phyloP scores from a whole-genome alignment of 2,888 invertebrate species.

The Drosophila recens region DNA sequence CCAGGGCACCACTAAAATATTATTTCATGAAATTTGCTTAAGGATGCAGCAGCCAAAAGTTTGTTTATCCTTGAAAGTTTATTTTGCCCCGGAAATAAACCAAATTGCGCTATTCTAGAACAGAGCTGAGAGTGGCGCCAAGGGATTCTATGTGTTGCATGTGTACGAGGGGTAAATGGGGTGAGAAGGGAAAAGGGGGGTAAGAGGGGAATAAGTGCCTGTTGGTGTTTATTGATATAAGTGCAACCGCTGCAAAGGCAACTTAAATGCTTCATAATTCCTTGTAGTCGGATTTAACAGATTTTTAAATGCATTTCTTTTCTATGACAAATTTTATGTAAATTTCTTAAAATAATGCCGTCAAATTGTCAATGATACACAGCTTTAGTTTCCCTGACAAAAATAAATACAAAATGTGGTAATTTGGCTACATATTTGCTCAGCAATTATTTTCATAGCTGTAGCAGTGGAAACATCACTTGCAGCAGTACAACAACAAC shows the following conservation, averaged over 20 bases:
- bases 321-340: slow-evolving; percentile 7
- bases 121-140: slow-evolving; percentile 31
- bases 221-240: slow-evolving; percentile 48
- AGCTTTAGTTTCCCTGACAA: slow-evolving; percentile 42
- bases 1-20: slow-evolving; percentile 77
- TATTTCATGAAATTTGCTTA: slow-evolving; percentile 79
- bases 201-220: slow-evolving; percentile 18
- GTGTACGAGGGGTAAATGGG: slow-evolving; percentile 4
- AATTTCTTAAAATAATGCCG: slow-evolving; percentile 33
- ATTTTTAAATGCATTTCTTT: slow-evolving; percentile 10
- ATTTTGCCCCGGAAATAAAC: slow-evolving; percentile 80
- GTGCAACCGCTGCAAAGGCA: slow-evolving; percentile 26
- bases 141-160: slow-evolving; percentile 44
- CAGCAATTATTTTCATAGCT: slow-evolving; percentile 74
- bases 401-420: slow-evolving; percentile 74
- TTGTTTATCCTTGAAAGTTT: slow-evolving; percentile 80
- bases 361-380: slow-evolving; percentile 12
- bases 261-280: slow-evolving; percentile 47
- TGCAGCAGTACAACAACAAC: slow-evolving; percentile 19
- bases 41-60: slow-evolving; percentile 75
- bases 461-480: slow-evolving; percentile 35
- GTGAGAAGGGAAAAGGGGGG: background rate
- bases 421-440: slow-evolving; percentile 75
- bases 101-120: slow-evolving; percentile 69
- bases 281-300: slow-evolving; percentile 24